Base-by-base conservation (phyloP, 2,888 invertebrate genomes). In the Phragmatobia fuliginosa region DNA sequence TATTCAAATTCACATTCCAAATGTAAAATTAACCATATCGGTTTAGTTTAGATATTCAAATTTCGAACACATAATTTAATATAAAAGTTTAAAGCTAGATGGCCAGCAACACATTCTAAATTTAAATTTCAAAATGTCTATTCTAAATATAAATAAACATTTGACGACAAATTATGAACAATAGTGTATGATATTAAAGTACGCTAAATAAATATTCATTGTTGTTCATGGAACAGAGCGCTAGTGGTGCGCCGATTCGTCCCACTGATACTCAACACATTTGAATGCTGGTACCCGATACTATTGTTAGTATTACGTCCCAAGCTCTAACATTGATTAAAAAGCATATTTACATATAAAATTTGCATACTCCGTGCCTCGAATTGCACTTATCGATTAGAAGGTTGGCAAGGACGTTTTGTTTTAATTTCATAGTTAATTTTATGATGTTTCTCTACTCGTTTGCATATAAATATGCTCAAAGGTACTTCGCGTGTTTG, bases 321-420 rank as follows among this genome's bases (percentile, higher is more conserved):
- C 75, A 84, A 87, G 84, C 84, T 85, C 87, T 88, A 85, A 91
- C 92, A 91, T 92, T 93, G 94, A 94, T 94, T 94, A 94, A 92
- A 91, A 91, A 89, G 85, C 88, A 87, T 89, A 92, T 93, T 93
- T 92, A 90, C 89, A 92, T 92, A 88, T 82, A 87, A 80, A 77
- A 94, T 94, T 94, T 91, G 89, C 94, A 94, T 94, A 91, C 87
- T 88, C 90, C 93, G 94, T 93, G 94, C 91, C 85, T 89, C 86
- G 93, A 90, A 90, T 90, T 86, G 90, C 88, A 89, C 85, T 90
- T 93, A 93, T 93, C 93, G 92, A 93, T 92, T 91, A 85, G 84
- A 87, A 86, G 25, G 77, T 81, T 68, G 56, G 80, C 80, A 82
- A 85, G 82, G 84, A 83, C 83, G 77, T 80, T 85, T 83, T 81